Conservation (phyloP, 2,113 vertebrate species). For the Lampris megalopsis region DNA sequence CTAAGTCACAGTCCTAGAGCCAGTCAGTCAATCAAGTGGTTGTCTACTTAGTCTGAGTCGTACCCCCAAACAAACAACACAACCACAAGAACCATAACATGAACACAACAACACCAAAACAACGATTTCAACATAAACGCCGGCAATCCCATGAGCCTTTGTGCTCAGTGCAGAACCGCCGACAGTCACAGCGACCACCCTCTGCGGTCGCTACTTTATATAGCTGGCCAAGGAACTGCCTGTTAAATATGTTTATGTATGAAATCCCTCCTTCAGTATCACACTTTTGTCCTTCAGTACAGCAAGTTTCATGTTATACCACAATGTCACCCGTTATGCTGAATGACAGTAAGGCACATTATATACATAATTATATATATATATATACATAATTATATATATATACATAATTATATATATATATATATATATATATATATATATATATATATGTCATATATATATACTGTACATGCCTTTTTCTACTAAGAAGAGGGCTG, state of each 20-base stretch:
- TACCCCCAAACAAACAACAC: too few species aligned
- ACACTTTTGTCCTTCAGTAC: background rate
- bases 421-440: background rate
- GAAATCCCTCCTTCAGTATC: constrained; percentile 5
- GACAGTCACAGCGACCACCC: too few species aligned
- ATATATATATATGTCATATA: too few species aligned
- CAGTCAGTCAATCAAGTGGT: too few species aligned
- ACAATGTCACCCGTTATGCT: constrained; percentile 2
- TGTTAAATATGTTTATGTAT: too few species aligned
- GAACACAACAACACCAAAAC: too few species aligned
- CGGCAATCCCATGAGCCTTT: too few species aligned
- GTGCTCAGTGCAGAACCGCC: too few species aligned
- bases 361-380: background rate
- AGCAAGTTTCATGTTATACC: background rate
- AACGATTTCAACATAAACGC: too few species aligned
- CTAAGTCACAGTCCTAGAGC: too few species aligned
- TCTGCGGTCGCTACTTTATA: background rate
- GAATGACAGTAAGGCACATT: constrained; percentile 3
- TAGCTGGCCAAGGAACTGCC: background rate
- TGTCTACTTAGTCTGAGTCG: too few species aligned
- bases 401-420: background rate
- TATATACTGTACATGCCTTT: background rate
- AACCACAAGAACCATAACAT: too few species aligned
- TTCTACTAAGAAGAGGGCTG: background rate
- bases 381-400: background rate